phyloP scores from a whole-genome alignment of 2,888 invertebrate species.

The Hydraecia micacea region DNA sequence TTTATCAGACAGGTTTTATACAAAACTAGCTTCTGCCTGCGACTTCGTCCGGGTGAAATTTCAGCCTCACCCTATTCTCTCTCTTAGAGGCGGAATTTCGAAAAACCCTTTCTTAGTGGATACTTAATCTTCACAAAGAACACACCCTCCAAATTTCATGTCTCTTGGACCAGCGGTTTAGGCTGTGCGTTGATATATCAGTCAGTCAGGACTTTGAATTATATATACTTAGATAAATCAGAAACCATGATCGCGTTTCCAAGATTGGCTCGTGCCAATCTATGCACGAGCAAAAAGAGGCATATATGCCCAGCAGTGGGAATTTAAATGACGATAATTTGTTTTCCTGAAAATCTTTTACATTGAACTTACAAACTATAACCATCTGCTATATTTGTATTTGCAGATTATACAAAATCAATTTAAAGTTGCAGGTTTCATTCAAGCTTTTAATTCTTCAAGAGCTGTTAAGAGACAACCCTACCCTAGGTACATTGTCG shows the following conservation, averaged over 20 bases:
- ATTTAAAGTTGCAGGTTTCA: not conserved
- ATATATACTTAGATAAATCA: too few species aligned
- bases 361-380: not conserved
- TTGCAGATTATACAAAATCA: not conserved
- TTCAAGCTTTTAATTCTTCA: not conserved
- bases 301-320: not conserved
- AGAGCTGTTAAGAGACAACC: conserved; percentile 44
- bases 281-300: not conserved
- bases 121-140: too few species aligned
- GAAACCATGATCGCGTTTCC: not conserved
- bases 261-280: too few species aligned
- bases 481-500: conserved; percentile 57
- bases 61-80: too few species aligned
- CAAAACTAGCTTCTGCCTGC: too few species aligned
- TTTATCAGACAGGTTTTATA: not conserved
- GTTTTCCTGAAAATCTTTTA: not conserved
- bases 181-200: too few species aligned
- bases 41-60: too few species aligned
- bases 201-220: too few species aligned
- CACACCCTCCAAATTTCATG: too few species aligned
- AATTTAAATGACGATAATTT: not conserved
- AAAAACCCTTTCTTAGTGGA: too few species aligned
- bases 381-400: not conserved
- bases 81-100: too few species aligned
- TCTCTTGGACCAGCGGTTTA: too few species aligned